These are phyloP conservation scores for Rhingia rostrata DNA, from an alignment of 2,888 invertebrate genomes.

Conservation along the genomic window DNA sequence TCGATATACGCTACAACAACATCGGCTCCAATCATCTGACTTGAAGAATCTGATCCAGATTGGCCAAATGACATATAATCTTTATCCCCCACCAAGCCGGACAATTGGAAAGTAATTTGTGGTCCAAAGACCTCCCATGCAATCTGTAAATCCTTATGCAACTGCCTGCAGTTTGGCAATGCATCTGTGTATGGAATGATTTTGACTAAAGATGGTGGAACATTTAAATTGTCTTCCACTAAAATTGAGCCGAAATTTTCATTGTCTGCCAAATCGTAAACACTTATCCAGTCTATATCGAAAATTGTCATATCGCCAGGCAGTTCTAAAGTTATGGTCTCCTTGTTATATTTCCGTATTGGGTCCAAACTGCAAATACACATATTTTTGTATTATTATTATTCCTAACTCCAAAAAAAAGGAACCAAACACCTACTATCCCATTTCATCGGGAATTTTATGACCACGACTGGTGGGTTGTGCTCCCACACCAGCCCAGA, in stretches of 20 bases:
- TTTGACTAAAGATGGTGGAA: conserved; percentile 92
- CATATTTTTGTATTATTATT: not conserved
- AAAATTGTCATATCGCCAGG: conserved; percentile 93
- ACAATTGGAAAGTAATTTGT: conserved; percentile 92
- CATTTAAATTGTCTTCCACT: conserved; percentile 91
- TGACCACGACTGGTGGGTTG: conserved; percentile 92
- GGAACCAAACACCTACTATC: conserved; percentile 89
- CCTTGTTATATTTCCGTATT: conserved; percentile 88
- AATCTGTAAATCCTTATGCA: conserved; percentile 92
- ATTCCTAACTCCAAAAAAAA: not conserved
- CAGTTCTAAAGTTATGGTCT: conserved; percentile 89
- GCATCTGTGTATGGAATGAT: conserved; percentile 86
- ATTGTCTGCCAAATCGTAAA: conserved; percentile 88
- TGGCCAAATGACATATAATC: conserved; percentile 96
- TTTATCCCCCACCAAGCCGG: conserved; percentile 87
- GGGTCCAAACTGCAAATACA: conserved; percentile 88
- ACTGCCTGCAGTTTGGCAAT: conserved; percentile 92
- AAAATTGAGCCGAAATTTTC: conserved; percentile 89
- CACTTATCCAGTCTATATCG: conserved; percentile 92
- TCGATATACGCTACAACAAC: conserved; percentile 91
- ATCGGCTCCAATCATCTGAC: conserved; percentile 94
- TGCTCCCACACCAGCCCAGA: conserved; percentile 95
- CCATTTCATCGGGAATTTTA: conserved; percentile 94
- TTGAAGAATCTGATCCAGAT: conserved; percentile 88
- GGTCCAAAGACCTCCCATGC: conserved; percentile 96